These are phyloP conservation scores for Corythornis vintsioides DNA, from an alignment of 2,113 vertebrate genomes.

Conservation along the genomic window DNA sequence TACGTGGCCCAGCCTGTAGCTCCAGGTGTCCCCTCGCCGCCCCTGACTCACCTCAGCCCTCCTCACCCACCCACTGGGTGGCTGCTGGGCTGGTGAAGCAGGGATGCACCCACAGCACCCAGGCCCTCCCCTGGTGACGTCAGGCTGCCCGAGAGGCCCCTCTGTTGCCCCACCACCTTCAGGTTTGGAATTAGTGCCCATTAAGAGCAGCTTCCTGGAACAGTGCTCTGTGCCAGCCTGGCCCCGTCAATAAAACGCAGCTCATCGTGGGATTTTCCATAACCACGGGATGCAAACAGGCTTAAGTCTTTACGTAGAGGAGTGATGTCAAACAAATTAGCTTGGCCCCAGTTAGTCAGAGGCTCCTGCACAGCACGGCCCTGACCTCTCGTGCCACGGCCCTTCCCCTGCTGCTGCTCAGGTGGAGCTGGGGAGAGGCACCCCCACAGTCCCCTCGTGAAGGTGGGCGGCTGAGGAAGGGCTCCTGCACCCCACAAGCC, in stretches of 20 bases:
- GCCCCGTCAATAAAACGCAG: background rate
- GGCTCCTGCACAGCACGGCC: background rate
- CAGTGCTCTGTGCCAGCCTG: background rate
- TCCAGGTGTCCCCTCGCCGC: background rate
- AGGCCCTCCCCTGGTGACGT: background rate
- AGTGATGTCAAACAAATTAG: slow-evolving; percentile 26
- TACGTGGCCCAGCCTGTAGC: rapidly evolving
- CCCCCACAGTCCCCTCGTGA: too few relatives aligned
- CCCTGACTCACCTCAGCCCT: background rate
- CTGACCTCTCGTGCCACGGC: background rate
- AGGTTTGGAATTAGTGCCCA: background rate
- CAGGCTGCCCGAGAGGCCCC: rapidly evolving
- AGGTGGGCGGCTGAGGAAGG: background rate
- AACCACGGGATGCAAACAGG: background rate
- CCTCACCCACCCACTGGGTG: background rate
- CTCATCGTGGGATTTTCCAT: background rate
- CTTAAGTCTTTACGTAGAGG: background rate
- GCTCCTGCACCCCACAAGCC: background rate
- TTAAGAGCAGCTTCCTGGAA: background rate
- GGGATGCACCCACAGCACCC: background rate
- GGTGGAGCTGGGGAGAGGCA: background rate
- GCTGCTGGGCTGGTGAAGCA: background rate
- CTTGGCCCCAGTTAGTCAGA: background rate
- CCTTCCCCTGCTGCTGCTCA: background rate
- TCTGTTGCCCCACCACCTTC: background rate